A percentile compares a stretch with the other conserved stretches of the same genome.
These are phyloP conservation scores for Myotis davidii DNA, from an alignment of 2,113 vertebrate genomes.

Conservation along the genomic window DNA sequence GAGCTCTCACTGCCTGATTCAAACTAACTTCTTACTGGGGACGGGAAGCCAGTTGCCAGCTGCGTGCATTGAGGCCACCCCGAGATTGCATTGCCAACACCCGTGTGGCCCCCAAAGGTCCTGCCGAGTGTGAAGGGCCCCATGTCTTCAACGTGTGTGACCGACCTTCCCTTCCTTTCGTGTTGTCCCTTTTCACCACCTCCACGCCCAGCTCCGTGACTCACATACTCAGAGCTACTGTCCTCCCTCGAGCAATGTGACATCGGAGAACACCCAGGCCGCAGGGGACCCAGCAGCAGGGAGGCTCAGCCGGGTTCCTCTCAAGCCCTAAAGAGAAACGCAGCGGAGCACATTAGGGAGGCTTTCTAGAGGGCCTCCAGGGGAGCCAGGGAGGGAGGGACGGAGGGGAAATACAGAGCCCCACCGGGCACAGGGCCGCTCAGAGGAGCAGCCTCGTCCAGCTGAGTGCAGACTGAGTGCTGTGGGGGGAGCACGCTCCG, in stretches of 20 bases:
- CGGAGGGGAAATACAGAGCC: neutral
- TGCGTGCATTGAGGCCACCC: neutral
- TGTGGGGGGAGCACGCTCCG: neutral
- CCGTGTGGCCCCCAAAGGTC: neutral
- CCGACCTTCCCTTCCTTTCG: slow-evolving; percentile 67
- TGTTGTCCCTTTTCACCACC: slow-evolving; percentile 13
- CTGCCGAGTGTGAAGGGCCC: neutral
- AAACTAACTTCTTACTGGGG: neutral
- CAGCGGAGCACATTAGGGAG: slow-evolving; percentile 70
- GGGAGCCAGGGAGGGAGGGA: neutral
- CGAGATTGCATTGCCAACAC: neutral
- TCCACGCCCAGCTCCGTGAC: slow-evolving; percentile 52
- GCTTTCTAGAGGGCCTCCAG: slow-evolving; percentile 59
- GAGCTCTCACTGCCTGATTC: neutral
- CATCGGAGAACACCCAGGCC: slow-evolving; percentile 75
- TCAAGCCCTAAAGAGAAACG: slow-evolving; percentile 80
- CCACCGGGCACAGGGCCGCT: slow-evolving; percentile 40
- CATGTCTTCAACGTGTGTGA: slow-evolving; percentile 22
- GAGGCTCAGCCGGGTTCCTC: slow-evolving; percentile 79
- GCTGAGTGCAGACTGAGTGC: slow-evolving; percentile 31
- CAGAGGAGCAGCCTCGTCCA: slow-evolving; percentile 15
- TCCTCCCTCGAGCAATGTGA: slow-evolving; percentile 70
- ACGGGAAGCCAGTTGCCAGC: neutral
- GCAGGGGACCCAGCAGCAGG: slow-evolving; percentile 66
- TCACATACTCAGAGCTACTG: slow-evolving; percentile 77